Percentiles rank a stretch among this genome's conserved stretches.
phyloP scores from a whole-genome alignment of 1,140 invertebrate genomes.

The Drosophila melanogaster region Release_6_plus_ISO1_MT NT_033779.5:15131001-15131500 shows the following conservation, averaged over 20 bases:
- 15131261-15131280: slow-evolving; percentile 31
- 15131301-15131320: slow-evolving; percentile 76
- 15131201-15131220: slow-evolving; percentile 10
- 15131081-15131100: slow-evolving; percentile 82
- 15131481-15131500: too few species aligned
- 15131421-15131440: too few species aligned
- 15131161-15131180: not conserved
- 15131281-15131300: slow-evolving; percentile 63
- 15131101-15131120: slow-evolving; percentile 79
- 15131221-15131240: slow-evolving; percentile 1
- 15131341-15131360: slow-evolving; percentile 14
- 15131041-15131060: slow-evolving; percentile 44
- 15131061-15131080: slow-evolving; percentile 73
- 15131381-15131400: slow-evolving; percentile 5
- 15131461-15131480: too few species aligned
- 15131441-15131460: too few species aligned
- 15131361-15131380: slow-evolving; percentile 17
- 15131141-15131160: slow-evolving; percentile 1
- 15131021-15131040: slow-evolving; percentile 61
- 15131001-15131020: slow-evolving; percentile 81
- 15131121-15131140: slow-evolving; percentile 70
- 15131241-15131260: slow-evolving; percentile 50
- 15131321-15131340: slow-evolving; percentile 47
- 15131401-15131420: too few species aligned
- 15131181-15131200: not conserved